Evolutionary conservation across 2,888 invertebrate species (phyloP).

Genomic region (Oligia strigilis): DNA sequence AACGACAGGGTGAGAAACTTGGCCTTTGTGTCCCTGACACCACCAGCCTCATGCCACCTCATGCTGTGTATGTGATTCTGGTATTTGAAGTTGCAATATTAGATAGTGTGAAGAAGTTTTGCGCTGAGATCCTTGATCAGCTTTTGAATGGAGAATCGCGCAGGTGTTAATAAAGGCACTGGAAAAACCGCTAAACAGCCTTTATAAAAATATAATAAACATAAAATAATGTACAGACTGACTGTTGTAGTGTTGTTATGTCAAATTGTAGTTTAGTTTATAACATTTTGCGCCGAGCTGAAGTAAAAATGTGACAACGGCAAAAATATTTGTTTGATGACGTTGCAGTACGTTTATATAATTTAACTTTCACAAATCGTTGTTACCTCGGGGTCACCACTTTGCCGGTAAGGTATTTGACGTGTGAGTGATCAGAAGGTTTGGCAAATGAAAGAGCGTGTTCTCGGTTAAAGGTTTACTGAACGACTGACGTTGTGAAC

Average conservation of each 20-base stretch:
- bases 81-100: neutral
- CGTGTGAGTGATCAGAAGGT: too few species aligned
- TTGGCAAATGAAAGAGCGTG: too few species aligned
- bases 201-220: too few species aligned
- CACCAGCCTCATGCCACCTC: neutral
- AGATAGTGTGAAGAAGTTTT: neutral
- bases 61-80: neutral
- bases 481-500: too few species aligned
- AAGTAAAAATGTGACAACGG: neutral
- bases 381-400: neutral
- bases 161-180: too few species aligned
- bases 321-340: neutral
- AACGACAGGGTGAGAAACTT: slow-evolving; percentile 15
- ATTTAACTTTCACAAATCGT: neutral
- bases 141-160: neutral
- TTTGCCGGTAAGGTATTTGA: too few species aligned
- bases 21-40: slow-evolving; percentile 33
- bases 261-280: neutral
- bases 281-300: neutral
- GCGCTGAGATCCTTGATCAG: neutral
- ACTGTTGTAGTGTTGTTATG: too few species aligned
- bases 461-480: too few species aligned
- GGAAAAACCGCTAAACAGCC: too few species aligned
- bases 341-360: neutral
- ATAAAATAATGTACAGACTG: too few species aligned